Evolutionary conservation across 2,113 vertebrate genomes (phyloP).

Genomic region (Pycnonotus jocosus): DNA sequence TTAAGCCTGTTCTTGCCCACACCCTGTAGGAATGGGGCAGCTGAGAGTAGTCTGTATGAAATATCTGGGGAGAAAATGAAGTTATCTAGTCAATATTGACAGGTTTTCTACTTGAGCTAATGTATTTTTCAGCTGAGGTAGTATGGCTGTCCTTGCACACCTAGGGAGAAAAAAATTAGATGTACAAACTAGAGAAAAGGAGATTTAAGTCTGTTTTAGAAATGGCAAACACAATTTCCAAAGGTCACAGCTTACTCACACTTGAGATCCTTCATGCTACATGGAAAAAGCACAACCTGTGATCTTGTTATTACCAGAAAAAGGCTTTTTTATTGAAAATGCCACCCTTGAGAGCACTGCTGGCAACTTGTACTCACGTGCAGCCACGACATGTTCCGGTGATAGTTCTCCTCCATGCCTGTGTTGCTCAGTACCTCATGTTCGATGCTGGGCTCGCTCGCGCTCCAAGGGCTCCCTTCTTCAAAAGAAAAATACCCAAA

Average conservation of each 20-base stretch:
- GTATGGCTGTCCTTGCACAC: not conserved
- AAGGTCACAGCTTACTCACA: not conserved
- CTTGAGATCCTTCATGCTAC: not conserved
- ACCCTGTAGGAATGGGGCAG: not conserved
- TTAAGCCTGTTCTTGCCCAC: not conserved
- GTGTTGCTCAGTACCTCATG: constrained; percentile 87
- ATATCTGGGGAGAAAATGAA: not conserved
- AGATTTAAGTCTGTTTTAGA: not conserved
- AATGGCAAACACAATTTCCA: not conserved
- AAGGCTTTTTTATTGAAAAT: not conserved
- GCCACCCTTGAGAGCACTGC: not conserved
- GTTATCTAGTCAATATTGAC: not conserved
- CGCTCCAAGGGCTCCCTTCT: constrained; percentile 95
- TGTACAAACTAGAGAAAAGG: not conserved
- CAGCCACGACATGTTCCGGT: constrained; percentile 97
- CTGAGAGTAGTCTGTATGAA: not conserved
- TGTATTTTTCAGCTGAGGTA: not conserved
- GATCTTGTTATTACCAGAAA: not conserved
- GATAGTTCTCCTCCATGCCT: constrained; percentile 91
- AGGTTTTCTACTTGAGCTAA: not conserved
- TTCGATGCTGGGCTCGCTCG: constrained; percentile 97
- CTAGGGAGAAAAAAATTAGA: not conserved
- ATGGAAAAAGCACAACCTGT: not conserved
- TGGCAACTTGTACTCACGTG: constrained; percentile 78
- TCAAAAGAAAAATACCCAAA: constrained; percentile 77